These are phyloP conservation scores for Pangasius mekongensis DNA, from an alignment of 2,797 vertebrate species.

Conservation along the genomic window DNA sequence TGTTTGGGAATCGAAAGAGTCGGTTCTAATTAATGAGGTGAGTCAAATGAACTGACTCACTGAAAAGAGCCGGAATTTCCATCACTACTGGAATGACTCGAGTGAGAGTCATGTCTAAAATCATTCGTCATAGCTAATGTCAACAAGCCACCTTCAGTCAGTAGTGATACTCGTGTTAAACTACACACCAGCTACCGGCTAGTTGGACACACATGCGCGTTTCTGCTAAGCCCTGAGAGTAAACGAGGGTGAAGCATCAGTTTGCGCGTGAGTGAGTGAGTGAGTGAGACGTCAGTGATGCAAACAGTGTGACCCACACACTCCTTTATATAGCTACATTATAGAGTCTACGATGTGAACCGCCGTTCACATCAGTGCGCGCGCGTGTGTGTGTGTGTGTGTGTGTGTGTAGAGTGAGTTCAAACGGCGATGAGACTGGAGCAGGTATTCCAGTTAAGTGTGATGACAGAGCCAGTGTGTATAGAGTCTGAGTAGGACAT, in stretches of 20 bases:
- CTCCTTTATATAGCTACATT: neutral
- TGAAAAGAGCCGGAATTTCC: neutral
- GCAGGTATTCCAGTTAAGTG: neutral
- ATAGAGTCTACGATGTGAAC: neutral
- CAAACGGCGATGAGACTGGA: neutral
- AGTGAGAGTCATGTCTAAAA: neutral
- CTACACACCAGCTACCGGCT: neutral
- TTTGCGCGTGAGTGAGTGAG: neutral
- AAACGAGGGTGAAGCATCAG: too few species aligned
- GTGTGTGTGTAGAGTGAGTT: neutral
- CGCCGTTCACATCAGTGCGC: too few species aligned
- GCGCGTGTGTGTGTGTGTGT: neutral
- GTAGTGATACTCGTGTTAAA: neutral
- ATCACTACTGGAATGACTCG: neutral
- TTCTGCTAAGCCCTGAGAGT: neutral
- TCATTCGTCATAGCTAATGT: too few species aligned
- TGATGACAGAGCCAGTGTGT: neutral
- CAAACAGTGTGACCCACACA: neutral
- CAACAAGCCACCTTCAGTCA: too few species aligned
- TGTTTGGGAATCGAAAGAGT: neutral
- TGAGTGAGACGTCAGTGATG: neutral
- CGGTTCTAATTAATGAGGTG: neutral
- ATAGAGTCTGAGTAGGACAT: too few species aligned
- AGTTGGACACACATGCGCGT: neutral
- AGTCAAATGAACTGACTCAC: constrained; percentile 4